Evolutionary conservation across 2,888 invertebrate species (phyloP).

Genomic region (Argyresthia goedartella): DNA sequence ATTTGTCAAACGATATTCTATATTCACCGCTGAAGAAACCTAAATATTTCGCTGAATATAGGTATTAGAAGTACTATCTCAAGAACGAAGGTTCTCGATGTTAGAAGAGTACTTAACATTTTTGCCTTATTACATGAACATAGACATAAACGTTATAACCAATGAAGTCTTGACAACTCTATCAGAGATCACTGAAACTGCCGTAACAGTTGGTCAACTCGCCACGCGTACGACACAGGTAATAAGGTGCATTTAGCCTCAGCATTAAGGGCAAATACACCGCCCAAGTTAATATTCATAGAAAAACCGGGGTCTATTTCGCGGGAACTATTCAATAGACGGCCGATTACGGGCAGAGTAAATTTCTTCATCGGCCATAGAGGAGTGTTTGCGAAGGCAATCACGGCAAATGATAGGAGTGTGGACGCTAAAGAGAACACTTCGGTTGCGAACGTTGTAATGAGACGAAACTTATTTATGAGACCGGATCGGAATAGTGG

Average conservation of each 20-base stretch:
- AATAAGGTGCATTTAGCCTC: background rate
- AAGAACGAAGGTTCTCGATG: no score
- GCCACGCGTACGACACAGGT: no score
- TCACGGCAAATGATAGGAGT: slow-evolving; percentile 47
- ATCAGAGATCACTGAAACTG: no score
- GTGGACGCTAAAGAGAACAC: slow-evolving; percentile 21
- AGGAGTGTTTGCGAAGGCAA: slow-evolving; percentile 35
- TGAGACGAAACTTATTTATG: slow-evolving; percentile 21
- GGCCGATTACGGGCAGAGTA: slow-evolving; percentile 19
- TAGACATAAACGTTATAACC: no score
- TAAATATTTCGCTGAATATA: no score
- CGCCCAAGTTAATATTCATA: background rate
- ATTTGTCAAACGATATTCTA: no score
- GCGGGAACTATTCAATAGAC: slow-evolving; percentile 24
- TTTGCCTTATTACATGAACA: no score
- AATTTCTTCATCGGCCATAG: slow-evolving; percentile 50
- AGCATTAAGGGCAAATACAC: background rate
- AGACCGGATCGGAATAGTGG: slow-evolving; percentile 6
- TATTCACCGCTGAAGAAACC: no score
- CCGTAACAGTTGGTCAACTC: no score
- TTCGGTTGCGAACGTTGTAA: slow-evolving; percentile 9
- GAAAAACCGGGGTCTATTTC: background rate
- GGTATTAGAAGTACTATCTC: no score
- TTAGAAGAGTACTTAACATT: no score
- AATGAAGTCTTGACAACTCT: no score